A percentile compares a stretch with the other conserved stretches of the same genome.
Conservation (phyloP, 2,797 vertebrate genomes). For the Acanthiza pusilla region DNA sequence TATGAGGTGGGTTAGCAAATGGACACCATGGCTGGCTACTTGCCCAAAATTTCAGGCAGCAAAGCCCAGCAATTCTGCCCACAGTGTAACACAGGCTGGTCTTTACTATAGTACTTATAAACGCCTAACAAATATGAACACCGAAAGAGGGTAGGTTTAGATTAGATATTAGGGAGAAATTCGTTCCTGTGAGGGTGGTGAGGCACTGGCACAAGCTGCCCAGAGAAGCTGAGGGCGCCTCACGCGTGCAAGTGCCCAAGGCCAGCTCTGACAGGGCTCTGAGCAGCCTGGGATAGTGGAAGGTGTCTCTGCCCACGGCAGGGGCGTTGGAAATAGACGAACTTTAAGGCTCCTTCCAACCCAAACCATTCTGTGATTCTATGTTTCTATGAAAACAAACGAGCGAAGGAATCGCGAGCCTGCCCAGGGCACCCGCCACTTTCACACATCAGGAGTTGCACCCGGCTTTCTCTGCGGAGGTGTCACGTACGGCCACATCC, state of each 20-base stretch:
- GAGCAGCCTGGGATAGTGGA: rapidly evolving
- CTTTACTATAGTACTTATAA: not conserved
- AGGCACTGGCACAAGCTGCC: not conserved
- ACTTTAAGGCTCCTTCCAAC: not conserved
- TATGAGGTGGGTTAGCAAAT: not conserved
- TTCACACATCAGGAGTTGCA: too few relatives aligned
- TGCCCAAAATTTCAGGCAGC: not conserved
- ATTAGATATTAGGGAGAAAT: not conserved
- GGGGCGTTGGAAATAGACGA: not conserved
- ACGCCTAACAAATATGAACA: not conserved
- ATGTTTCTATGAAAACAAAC: not conserved
- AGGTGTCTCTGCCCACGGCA: not conserved
- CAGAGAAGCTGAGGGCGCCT: rapidly evolving
- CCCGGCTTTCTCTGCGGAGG: not conserved
- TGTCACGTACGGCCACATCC: not conserved
- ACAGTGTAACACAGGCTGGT: rapidly evolving
- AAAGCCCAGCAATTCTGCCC: not conserved
- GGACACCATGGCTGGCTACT: not conserved
- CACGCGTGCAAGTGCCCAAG: rapidly evolving
- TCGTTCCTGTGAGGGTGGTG: too few relatives aligned
- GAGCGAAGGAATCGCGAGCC: not conserved
- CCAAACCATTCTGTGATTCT: not conserved
- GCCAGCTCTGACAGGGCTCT: not conserved
- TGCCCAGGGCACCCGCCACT: not conserved
- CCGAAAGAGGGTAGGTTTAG: not conserved